Conservation (phyloP, 2,797 vertebrate species). For the Graptemys geographica region DNA sequence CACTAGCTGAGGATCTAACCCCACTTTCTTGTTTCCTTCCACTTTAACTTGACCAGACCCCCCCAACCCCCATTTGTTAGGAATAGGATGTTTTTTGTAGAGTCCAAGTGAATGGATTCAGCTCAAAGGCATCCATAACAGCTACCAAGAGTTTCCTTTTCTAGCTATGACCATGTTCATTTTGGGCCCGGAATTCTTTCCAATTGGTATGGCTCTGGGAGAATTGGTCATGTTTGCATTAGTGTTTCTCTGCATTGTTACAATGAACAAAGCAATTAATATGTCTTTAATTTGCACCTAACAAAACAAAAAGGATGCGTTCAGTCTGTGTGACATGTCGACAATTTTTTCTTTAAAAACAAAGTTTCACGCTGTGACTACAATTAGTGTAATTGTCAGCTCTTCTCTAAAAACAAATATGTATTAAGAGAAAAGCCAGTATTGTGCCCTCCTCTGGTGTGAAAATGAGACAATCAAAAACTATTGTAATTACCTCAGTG, state of each 20-base stretch:
- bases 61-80: neutral
- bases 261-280: constrained; percentile 84
- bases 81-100: neutral
- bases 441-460: constrained; percentile 89
- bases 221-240: constrained; percentile 60
- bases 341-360: constrained; percentile 86
- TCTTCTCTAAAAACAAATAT: constrained; percentile 95
- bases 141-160: neutral
- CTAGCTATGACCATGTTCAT: neutral
- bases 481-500: constrained; percentile 96
- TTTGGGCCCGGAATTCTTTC: constrained; percentile 27
- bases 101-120: neutral
- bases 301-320: constrained; percentile 80
- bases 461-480: constrained; percentile 99
- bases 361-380: constrained; percentile 92
- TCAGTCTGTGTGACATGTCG: constrained; percentile 85
- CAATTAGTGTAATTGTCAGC: constrained; percentile 95
- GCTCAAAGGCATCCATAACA: neutral
- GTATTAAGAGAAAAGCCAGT: constrained; percentile 91
- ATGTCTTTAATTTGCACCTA: constrained; percentile 88
- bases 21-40: neutral
- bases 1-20: neutral
- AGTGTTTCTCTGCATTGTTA: constrained; percentile 71
- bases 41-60: neutral
- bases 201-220: constrained; percentile 53